These are phyloP conservation scores for Macrophya alboannulata DNA, from an alignment of 2,888 invertebrate genomes.

Conservation along the genomic window DNA sequence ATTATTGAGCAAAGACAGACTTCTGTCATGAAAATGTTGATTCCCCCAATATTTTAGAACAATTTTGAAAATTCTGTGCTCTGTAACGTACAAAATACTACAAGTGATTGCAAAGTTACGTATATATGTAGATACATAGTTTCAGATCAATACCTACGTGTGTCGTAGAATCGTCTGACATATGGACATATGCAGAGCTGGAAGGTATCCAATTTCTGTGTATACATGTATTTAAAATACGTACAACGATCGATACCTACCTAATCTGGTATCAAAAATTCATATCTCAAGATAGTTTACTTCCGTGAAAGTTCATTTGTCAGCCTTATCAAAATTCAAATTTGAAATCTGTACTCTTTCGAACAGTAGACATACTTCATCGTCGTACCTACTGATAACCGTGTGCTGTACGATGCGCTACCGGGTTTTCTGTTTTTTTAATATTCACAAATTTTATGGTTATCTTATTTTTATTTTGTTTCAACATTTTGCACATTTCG, in stretches of 20 bases:
- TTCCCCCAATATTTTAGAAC: not conserved
- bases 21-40: not conserved
- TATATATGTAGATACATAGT: not conserved
- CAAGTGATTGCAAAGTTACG: not conserved
- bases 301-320: not conserved
- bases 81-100: not conserved
- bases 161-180: not conserved
- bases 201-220: not conserved
- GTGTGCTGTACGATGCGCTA: too few relatives aligned
- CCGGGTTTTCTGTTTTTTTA: too few relatives aligned
- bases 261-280: not conserved
- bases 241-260: too few relatives aligned
- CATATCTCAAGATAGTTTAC: not conserved
- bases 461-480: too few relatives aligned
- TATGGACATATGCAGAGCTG: not conserved
- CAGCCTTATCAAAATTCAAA: not conserved
- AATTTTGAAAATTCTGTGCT: not conserved
- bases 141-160: not conserved
- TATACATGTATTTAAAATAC: too few relatives aligned
- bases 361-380: too few relatives aligned
- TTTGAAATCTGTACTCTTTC: too few relatives aligned
- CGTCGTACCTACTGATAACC: too few relatives aligned
- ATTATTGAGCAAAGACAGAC: slow-evolving; percentile 2
- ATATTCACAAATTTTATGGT: too few relatives aligned
- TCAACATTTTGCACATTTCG: not conserved